Evolutionary conservation across 1,140 invertebrate species (phyloP), one percentile per base, ranked within the genome.

Genomic region (Brachionus sp.): DNA sequence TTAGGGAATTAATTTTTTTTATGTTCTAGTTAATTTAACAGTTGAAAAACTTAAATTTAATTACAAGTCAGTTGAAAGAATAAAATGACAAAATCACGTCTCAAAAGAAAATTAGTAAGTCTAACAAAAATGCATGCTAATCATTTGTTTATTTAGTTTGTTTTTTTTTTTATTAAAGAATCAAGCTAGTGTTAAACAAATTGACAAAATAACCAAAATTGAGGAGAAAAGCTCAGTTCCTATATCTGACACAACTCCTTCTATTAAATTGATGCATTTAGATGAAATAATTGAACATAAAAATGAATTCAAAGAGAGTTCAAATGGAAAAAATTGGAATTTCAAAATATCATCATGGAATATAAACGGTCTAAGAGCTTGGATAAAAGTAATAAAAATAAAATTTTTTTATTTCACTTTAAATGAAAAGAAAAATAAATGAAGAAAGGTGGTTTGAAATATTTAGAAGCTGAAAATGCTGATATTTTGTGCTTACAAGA

Each of bases 401-500:
- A n/a, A n/a, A n/a, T n/a, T n/a, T n/a, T n/a, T n/a, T 29, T 33
- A 29, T 66, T 64, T 62, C 0, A 62, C 25, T 64, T 29, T 0
- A 23, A 64, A 64, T 6, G 1, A 25, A 4, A 64, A 29, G 3
- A 29, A 29, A 29, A 29, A 29, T 2, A 29, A 86, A 87, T 90
- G 39, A 85, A 93, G 42, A 94, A 94, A 92, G 91, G 91, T 87
- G 93, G 92, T 1, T 83, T 93, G 1, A 90, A 93, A 10, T 95
- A 93, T 86, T 88, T 98, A 6, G 53, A 92, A 64, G 89, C 92
- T 84, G 95, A 96, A 89, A 90, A 94, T 86, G 94, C 97, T 23
- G 96, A 99, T 87, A 93, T 99, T 84, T 89, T 98, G 42, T 96
- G 94, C 86, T 85, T 98, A 0, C 96, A 98, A 91, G 97, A 99